Base-by-base conservation (phyloP, 2,797 vertebrate genomes). In the Pygocentrus nattereri region DNA sequence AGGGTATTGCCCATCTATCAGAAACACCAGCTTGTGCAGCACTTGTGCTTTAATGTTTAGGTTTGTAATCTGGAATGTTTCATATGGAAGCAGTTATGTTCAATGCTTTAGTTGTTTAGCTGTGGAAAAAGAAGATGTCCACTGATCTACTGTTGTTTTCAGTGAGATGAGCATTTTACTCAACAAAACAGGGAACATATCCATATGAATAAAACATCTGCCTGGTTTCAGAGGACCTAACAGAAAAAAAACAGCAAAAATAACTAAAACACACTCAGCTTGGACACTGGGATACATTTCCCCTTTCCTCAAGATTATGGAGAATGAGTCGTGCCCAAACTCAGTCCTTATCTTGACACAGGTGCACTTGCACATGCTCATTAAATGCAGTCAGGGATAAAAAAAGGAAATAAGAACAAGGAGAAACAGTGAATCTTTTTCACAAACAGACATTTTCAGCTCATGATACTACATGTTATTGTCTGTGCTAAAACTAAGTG, bases 121-220 rank as follows among this genome's bases (percentile, higher is more conserved):
- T 58, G 54, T 23, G 80, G 64, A 73, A 82, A 85, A 85, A 82
- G 30, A 76, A 44, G 41, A 44, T 87, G 92, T 90, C 91, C 87
- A 76, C 85, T 82, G 88, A 81, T 85, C 81, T 18, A 88, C 87
- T 74, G 76, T 64, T 61, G 67, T 78, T 72, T 82, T 74, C 75
- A 56, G 82, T 62, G 61, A 88, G 74, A 50, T 75, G 86, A 87
- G 81, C 88, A 87, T 87, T 91, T 91, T 91, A 88, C 89, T 23
- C 79, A 78, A 85, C 87, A 87, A 81, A 61, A 58, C 78, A 78
- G 73, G 71, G 71, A 81, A 76, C 61, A 74, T 79, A 81, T 85
- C 78, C 84, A 90, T 86, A 93, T 93, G 90, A 93, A 93, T 93
- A 87, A 79, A 92, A 92, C 88, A 92, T 92, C 80, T 85, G 69